phyloP scores from a whole-genome alignment of 2,888 invertebrate genomes.

The Melangyna quadrimaculata region DNA sequence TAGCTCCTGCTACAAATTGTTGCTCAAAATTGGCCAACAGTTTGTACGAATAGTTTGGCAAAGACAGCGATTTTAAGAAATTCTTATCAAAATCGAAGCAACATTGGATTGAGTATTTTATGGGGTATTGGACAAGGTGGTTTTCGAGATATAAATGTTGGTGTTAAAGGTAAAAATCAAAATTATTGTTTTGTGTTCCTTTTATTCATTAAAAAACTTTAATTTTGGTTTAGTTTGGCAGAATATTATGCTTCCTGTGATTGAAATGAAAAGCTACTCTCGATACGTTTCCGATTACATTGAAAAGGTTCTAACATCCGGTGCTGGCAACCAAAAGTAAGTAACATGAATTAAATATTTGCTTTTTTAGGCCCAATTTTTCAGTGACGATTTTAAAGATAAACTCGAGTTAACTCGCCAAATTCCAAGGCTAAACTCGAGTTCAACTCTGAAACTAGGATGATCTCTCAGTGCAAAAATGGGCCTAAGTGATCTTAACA shows the following conservation, averaged over 20 bases:
- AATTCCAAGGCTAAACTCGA: too few relatives aligned
- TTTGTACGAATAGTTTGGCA: constrained; percentile 84
- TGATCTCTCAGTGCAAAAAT: too few relatives aligned
- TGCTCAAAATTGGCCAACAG: constrained; percentile 85
- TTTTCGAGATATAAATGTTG: constrained; percentile 84
- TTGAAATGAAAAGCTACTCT: constrained; percentile 87
- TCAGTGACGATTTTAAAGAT: too few relatives aligned
- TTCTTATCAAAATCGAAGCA: constrained; percentile 89
- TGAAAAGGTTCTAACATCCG: constrained; percentile 75
- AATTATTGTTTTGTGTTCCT: not conserved
- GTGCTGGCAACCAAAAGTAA: constrained; percentile 72
- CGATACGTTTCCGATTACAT: constrained; percentile 86
- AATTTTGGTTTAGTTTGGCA: constrained; percentile 84
- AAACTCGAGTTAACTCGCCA: too few relatives aligned
- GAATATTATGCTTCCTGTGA: constrained; percentile 87
- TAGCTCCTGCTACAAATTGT: constrained; percentile 87
- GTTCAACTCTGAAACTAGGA: too few relatives aligned
- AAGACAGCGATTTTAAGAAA: constrained; percentile 86
- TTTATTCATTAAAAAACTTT: not conserved
- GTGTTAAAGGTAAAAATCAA: constrained; percentile 84
- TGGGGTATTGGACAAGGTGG: constrained; percentile 91
- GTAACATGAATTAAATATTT: too few relatives aligned
- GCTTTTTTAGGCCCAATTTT: too few relatives aligned
- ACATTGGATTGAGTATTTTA: constrained; percentile 87
- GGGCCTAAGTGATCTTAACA: not conserved